A percentile compares a stretch with the other conserved stretches of the same genome.
Conservation (phyloP, 1,140 invertebrate species). For the Carcinoscorpius rotundicauda region DNA sequence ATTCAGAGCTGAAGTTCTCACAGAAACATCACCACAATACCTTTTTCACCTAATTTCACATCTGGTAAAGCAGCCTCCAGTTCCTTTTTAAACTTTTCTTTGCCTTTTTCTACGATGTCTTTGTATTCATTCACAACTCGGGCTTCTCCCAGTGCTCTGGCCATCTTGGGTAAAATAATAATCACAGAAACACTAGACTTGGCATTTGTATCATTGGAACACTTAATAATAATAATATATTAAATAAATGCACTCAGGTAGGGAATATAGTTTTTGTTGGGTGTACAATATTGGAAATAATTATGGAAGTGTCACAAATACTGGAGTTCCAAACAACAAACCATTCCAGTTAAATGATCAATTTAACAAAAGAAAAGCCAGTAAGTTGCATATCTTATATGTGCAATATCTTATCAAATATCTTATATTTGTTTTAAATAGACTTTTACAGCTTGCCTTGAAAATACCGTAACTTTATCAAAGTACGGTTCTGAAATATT, state of each 20-base stretch:
- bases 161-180: slow-evolving; percentile 24
- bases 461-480: no score
- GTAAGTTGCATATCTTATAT: no score
- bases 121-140: slow-evolving; percentile 36
- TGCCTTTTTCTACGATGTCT: slow-evolving; percentile 36
- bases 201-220: slow-evolving; percentile 4
- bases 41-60: slow-evolving; percentile 29
- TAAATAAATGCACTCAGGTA: neutral
- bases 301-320: slow-evolving; percentile 2
- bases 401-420: no score
- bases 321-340: neutral
- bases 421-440: no score
- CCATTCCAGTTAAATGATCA: no score
- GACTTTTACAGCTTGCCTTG: no score
- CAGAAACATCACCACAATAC: slow-evolving; percentile 3
- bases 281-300: neutral
- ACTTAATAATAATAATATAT: neutral
- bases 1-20: no score
- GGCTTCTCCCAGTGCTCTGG: slow-evolving; percentile 31
- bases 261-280: neutral
- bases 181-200: neutral
- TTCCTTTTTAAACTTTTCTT: slow-evolving; percentile 37
- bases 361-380: no score
- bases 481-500: no score
- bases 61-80: slow-evolving; percentile 35